Evolutionary conservation across 2,888 invertebrate genomes (phyloP), one percentile per base, ranked within the genome.

Genomic region (Amphipyra berbera): DNA sequence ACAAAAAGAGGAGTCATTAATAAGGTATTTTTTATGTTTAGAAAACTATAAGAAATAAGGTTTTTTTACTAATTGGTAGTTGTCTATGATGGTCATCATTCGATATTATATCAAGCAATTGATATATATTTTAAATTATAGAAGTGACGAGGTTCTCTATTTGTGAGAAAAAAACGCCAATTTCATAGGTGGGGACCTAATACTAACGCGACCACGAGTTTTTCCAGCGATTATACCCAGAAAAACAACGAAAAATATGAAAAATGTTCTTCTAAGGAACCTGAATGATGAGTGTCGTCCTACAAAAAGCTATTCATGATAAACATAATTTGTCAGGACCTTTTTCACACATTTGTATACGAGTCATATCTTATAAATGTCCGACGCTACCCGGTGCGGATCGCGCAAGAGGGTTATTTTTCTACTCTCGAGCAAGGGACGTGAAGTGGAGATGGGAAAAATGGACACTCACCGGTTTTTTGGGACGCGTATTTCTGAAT

Each of bases 281-380:
- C 30, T 55, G 61, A 50, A 73, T 42, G 44, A 44, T 50, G 14
- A 44, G 44, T 50, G 68, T 58, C 46, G 38, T 53, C 40, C 58
- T 42, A 58, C 49, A 67, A 57, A 70, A 71, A 58, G 68, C 58
- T 60, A 68, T 61, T 68, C 72, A 73, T 72, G 60, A 62, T 74
- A 74, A 74, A 71, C 56, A 74, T 62, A 69, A 74, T 74, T 69
- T 71, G 70, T 69, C 75, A 62, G 50, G 74, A 62, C 70, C 75
- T 63, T 71, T 58, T 69, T 57, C 75, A 71, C 56, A 74, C 75
- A 71, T 74, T 71, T 71, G 70, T 74, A 74, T 69, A 71, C 70
- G 55, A 74, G 70, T 74, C 75, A 71, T 70, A 71, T 69, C 70
- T 75, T 59, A 75, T 75, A 59, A 72, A 64, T 64, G 70, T 72